A percentile compares a stretch with the other conserved stretches of the same genome.
Conservation (phyloP, 2,888 invertebrate genomes). For the Orthonevra nobilis region DNA sequence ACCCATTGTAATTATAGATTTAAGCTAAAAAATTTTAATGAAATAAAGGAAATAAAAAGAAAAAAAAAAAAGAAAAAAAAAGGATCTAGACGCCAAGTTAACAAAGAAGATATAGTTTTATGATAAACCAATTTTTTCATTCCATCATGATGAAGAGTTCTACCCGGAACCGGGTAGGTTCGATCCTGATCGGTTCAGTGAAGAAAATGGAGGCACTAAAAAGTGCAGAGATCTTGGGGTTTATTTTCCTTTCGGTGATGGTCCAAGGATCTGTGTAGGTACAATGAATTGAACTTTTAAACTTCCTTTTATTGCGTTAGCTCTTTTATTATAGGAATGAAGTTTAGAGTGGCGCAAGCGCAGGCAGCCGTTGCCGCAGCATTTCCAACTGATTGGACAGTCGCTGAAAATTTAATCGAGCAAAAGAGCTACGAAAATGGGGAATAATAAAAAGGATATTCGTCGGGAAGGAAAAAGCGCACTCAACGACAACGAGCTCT, state of each 20-base stretch:
- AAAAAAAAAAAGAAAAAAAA: no score
- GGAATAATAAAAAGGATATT: no score
- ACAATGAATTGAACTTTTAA: not conserved
- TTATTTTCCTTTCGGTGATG: slow-evolving; percentile 79
- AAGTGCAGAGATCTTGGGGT: slow-evolving; percentile 73
- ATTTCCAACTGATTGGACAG: slow-evolving; percentile 67
- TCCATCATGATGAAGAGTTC: slow-evolving; percentile 80
- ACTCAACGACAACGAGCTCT: no score
- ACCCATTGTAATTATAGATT: no score
- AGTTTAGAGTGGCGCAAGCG: slow-evolving; percentile 63
- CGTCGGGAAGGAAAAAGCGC: no score
- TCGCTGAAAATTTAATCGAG: slow-evolving; percentile 65
- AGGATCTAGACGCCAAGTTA: slow-evolving; percentile 53
- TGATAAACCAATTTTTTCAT: slow-evolving; percentile 71
- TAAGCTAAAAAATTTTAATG: no score
- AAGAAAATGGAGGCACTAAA: slow-evolving; percentile 74
- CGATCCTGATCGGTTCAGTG: slow-evolving; percentile 81
- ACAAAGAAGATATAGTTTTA: slow-evolving; percentile 67
- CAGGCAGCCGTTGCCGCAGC: slow-evolving; percentile 69
- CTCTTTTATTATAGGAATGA: slow-evolving; percentile 70
- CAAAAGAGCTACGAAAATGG: slow-evolving; percentile 58
- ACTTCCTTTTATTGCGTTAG: no score
- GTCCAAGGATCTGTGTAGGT: slow-evolving; percentile 79
- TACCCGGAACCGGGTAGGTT: slow-evolving; percentile 81
- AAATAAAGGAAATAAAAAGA: no score